Evolutionary conservation across 2,113 vertebrate species (phyloP).

Genomic region (rat (Rattus norvegicus)): DNA sequence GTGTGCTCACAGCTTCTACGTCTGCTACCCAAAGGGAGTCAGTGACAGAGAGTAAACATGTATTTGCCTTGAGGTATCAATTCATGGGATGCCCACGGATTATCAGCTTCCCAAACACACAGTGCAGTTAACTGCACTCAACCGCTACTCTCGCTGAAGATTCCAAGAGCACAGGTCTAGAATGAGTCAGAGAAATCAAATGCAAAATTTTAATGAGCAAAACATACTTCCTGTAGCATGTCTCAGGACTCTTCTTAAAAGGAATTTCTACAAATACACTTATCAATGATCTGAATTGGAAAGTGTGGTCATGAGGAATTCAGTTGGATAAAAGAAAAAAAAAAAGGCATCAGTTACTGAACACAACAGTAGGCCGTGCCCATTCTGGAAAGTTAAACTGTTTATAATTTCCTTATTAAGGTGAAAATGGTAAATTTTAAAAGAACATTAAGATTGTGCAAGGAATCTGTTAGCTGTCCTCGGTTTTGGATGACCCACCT

Average conservation of each 20-base stretch:
- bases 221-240: background rate
- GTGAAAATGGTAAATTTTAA: slow-evolving; percentile 19
- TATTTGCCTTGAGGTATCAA: slow-evolving; percentile 48
- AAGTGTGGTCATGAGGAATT: slow-evolving; percentile 29
- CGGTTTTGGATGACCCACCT: background rate
- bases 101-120: background rate
- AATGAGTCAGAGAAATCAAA: slow-evolving; percentile 2
- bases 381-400: slow-evolving; percentile 14
- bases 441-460: background rate
- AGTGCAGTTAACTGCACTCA: background rate
- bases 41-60: slow-evolving; percentile 16
- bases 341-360: slow-evolving; percentile 6
- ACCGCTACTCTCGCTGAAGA: background rate
- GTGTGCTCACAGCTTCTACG: slow-evolving; percentile 57
- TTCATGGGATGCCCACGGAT: background rate
- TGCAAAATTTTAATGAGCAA: background rate
- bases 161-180: background rate
- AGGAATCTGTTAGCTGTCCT: slow-evolving; percentile 37
- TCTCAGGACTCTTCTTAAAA: slow-evolving; percentile 33
- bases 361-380: background rate
- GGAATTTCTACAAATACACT: background rate
- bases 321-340: background rate
- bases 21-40: slow-evolving; percentile 19
- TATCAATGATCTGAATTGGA: background rate
- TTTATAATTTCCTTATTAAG: slow-evolving; percentile 42